Evolutionary conservation across 2,888 invertebrate genomes (phyloP).

Genomic region (Tetramorium bicarinatum): DNA sequence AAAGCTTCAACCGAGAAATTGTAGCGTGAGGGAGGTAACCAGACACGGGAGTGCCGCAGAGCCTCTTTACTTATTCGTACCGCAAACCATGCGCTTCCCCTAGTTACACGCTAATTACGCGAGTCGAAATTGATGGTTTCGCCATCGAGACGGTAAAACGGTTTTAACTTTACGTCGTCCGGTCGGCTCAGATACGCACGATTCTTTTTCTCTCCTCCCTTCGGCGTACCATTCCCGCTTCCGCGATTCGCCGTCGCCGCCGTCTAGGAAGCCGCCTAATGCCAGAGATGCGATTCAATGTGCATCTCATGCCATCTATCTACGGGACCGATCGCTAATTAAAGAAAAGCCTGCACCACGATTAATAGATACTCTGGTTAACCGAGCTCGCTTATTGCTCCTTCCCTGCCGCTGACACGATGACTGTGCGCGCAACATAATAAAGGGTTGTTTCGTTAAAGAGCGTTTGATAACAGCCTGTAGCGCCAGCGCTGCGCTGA

Average conservation of each 20-base stretch:
- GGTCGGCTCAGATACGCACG: constrained; percentile 57
- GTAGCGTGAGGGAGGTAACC: constrained; percentile 56
- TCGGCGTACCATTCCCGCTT: constrained; percentile 3
- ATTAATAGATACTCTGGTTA: constrained; percentile 66
- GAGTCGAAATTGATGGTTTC: constrained; percentile 80
- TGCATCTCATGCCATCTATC: constrained; percentile 59
- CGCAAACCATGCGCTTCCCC: constrained; percentile 70
- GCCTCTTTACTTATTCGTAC: constrained; percentile 75
- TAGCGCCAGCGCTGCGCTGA: constrained; percentile 6
- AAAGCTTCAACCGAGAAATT: constrained; percentile 38
- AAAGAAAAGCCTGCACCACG: constrained; percentile 61
- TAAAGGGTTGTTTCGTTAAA: constrained; percentile 61
- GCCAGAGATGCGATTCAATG: constrained; percentile 60
- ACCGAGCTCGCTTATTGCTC: constrained; percentile 32
- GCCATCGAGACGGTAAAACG: constrained; percentile 71
- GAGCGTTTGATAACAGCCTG: constrained; percentile 48
- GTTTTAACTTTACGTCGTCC: constrained; percentile 72
- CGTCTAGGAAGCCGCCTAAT: constrained; percentile 24
- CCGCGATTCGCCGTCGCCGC: constrained; percentile 23
- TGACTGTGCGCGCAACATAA: constrained; percentile 39
- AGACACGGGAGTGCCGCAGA: constrained; percentile 53
- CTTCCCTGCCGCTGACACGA: constrained; percentile 7
- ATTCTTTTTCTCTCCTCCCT: constrained; percentile 34
- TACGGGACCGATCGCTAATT: constrained; percentile 66
- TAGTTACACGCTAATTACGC: constrained; percentile 79